phyloP scores from a whole-genome alignment of 2,888 invertebrate species.

The Pasiphila rectangulata region DNA sequence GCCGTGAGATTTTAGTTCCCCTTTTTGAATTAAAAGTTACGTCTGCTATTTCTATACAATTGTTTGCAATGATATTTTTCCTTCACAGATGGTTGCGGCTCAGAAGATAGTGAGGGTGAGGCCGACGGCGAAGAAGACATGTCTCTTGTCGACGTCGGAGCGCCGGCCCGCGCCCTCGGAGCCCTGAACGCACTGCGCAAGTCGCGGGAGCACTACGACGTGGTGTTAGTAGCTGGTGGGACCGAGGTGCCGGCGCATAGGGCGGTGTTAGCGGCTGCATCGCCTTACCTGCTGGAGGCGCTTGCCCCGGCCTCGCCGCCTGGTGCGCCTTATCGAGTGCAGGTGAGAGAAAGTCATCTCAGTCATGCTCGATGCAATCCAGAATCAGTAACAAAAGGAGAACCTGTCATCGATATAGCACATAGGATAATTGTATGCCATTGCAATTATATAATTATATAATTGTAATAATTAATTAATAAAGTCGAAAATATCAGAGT shows the following conservation, averaged over 20 bases:
- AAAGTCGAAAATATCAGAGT: no score
- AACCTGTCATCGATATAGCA: no score
- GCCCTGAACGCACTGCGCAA: slow-evolving; percentile 90
- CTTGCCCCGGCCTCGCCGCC: slow-evolving; percentile 57
- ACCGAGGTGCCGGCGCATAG: slow-evolving; percentile 84
- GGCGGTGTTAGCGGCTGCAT: slow-evolving; percentile 89
- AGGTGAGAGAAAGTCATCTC: slow-evolving; percentile 4
- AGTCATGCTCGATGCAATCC: no score
- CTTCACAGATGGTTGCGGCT: slow-evolving; percentile 9
- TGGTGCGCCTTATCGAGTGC: slow-evolving; percentile 39
- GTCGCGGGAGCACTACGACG: slow-evolving; percentile 93
- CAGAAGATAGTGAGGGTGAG: slow-evolving; percentile 51
- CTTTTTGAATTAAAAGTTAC: no score
- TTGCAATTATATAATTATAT: no score
- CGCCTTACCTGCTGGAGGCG: slow-evolving; percentile 85
- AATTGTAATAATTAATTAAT: no score
- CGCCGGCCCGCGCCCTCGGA: slow-evolving; percentile 82
- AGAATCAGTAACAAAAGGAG: no score
- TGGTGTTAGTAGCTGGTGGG: slow-evolving; percentile 87
- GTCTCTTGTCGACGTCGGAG: slow-evolving; percentile 79
- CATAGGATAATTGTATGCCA: no score
- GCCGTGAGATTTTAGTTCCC: no score
- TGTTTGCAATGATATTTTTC: no score
- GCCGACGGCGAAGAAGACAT: slow-evolving; percentile 58
- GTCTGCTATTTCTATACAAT: no score